phyloP scores from a whole-genome alignment of 2,797 vertebrate species.

The Monodelphis domestica region DNA sequence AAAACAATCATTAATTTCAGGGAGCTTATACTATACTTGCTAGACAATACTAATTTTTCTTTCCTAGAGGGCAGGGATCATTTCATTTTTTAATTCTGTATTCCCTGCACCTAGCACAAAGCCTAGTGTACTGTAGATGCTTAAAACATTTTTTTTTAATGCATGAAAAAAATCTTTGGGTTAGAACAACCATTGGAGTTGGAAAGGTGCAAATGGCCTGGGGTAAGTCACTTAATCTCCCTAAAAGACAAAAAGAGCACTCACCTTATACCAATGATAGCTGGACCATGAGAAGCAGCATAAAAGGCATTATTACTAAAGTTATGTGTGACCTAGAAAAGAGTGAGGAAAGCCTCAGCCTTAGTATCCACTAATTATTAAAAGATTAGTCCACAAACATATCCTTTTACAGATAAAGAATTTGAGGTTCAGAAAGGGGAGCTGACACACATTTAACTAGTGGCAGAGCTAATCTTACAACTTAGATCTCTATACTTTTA shows the following conservation, averaged over 20 bases:
- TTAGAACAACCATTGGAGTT: background rate
- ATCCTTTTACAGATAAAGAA: background rate
- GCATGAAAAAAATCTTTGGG: background rate
- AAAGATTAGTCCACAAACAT: background rate
- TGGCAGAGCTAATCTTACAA: background rate
- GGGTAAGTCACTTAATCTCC: background rate
- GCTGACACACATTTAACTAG: background rate
- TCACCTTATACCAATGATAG: background rate
- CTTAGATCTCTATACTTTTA: background rate
- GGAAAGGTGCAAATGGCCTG: background rate
- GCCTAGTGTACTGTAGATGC: background rate
- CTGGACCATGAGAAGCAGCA: background rate
- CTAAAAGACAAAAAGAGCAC: background rate
- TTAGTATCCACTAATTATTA: background rate
- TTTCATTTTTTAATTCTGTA: background rate
- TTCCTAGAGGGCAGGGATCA: background rate
- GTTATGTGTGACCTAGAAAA: background rate
- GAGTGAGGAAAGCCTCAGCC: background rate
- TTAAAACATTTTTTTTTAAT: background rate
- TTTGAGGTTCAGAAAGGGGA: background rate
- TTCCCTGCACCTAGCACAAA: background rate
- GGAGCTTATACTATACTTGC: background rate
- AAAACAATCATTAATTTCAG: background rate
- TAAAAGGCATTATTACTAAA: background rate
- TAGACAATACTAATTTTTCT: background rate